Base-by-base conservation (phyloP, 37 sponge, comb jelly and placozoan genomes). In the Petrosia ficiformis region DNA sequence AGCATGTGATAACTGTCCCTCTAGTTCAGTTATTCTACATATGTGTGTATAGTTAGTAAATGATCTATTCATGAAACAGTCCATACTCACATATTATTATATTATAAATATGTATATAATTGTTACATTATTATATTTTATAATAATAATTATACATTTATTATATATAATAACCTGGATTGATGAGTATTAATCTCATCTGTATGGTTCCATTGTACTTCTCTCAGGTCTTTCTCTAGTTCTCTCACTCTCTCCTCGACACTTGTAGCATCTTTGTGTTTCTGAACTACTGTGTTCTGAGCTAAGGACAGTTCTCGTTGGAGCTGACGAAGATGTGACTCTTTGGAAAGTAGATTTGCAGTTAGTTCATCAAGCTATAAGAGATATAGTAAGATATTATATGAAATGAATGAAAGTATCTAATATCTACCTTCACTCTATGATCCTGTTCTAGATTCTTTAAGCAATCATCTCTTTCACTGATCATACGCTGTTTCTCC, bases 191-290 rank as follows among this genome's bases (percentile, higher is more conserved):
- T 61, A 22, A 61, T 61, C 28, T 24, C 6, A 29, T 61, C 63
- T 26, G 63, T 61, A 61, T 61, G 28, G 25, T 61, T 29, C 63
- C 63, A 61, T 8, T 61, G 28, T 26, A 26, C n/a, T 5, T 61
- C 63, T 61, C 63, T 61, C 26, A 61, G 22, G 6, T 61, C 5
- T n/a, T n/a, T 22, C 26, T 61, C 63, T n/a, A 61, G 6, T 29
- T 61, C 63, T 22, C n/a, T 61, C 26, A 61, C 63, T 61, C 63
- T 61, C 63, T 61, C 63, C n/a, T 26, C 63, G 28, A 61, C 28
- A 11, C 28, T n/a, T 5, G 28, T n/a, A 5, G 63, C 22, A 6
- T 61, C 26, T 22, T 61, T 24, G 28, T 61, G 22, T 5, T 5
- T 61, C 63, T 61, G 25, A 61, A 26, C 28, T 11, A 5, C 26